These are phyloP conservation scores for Xenops minutus DNA, from an alignment of 2,797 vertebrate species.

Conservation along the genomic window DNA sequence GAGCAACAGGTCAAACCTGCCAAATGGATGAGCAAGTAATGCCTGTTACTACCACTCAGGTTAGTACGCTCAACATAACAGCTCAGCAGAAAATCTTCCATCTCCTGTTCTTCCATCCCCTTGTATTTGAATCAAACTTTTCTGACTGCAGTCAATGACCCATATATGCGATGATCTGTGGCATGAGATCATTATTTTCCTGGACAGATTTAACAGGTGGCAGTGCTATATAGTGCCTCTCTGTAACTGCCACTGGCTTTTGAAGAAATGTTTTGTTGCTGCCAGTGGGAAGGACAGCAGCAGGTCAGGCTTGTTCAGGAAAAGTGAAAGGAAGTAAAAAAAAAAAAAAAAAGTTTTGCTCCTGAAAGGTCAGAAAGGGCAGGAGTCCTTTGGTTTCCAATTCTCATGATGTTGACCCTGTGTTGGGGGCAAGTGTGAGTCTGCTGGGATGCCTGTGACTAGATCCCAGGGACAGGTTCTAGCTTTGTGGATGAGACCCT, in stretches of 20 bases:
- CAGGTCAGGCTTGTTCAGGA: background rate
- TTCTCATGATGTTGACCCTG: background rate
- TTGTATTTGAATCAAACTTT: background rate
- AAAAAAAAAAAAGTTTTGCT: fast-evolving
- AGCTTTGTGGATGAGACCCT: background rate
- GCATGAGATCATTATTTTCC: background rate
- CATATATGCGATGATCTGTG: background rate
- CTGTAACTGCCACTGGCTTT: background rate
- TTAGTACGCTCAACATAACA: background rate
- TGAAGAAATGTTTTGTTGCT: background rate
- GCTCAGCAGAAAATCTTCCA: background rate
- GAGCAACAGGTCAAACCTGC: background rate
- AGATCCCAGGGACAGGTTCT: background rate
- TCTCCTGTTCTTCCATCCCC: background rate
- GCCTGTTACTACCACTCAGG: background rate
- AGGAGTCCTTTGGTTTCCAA: background rate
- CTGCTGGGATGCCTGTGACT: background rate
- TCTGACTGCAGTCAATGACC: background rate
- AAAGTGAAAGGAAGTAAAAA: background rate
- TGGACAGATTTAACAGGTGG: background rate
- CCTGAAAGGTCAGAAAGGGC: background rate
- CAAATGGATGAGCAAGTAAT: background rate
- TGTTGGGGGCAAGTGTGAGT: background rate
- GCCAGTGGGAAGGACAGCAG: background rate
- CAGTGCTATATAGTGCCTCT: background rate